Percentiles rank a stretch among this genome's conserved stretches.
phyloP scores from a whole-genome alignment of 64 coral and sea anemone genomes.

The Pachyseris speciosa region DNA sequence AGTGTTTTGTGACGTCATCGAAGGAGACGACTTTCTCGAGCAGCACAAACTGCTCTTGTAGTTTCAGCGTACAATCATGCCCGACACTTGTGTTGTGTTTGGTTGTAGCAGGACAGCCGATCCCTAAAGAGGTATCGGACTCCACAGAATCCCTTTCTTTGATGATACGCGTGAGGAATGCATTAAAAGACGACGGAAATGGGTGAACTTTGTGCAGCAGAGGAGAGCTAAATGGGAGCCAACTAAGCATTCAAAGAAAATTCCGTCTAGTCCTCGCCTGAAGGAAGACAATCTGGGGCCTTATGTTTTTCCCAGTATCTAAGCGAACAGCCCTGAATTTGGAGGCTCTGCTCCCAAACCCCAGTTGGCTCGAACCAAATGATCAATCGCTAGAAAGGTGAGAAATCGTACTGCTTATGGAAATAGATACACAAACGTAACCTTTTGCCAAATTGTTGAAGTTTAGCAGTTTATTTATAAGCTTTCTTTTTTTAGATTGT shows the following conservation, averaged over 20 bases:
- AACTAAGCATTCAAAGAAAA: background rate
- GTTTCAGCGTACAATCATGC: too few species aligned
- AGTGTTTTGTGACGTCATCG: too few species aligned
- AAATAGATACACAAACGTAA: background rate
- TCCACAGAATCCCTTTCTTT: background rate
- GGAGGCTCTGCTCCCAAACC: background rate
- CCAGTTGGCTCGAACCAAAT: background rate
- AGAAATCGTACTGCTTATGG: background rate
- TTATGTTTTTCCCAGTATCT: background rate
- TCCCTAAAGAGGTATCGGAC: background rate
- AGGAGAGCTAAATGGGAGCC: background rate
- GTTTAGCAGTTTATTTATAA: background rate
- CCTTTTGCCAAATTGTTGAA: background rate
- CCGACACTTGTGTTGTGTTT: background rate
- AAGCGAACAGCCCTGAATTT: background rate
- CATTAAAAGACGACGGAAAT: background rate
- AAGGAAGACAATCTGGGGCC: background rate
- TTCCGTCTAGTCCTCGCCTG: background rate
- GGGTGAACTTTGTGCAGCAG: background rate
- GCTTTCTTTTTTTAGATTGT: background rate
- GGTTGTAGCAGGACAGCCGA: background rate
- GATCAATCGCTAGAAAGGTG: background rate
- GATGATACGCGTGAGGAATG: background rate
- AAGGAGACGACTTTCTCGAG: too few species aligned
- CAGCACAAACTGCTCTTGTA: too few species aligned